Conservation (phyloP, 2,113 vertebrate species). For the Eptesicus fuscus region DNA sequence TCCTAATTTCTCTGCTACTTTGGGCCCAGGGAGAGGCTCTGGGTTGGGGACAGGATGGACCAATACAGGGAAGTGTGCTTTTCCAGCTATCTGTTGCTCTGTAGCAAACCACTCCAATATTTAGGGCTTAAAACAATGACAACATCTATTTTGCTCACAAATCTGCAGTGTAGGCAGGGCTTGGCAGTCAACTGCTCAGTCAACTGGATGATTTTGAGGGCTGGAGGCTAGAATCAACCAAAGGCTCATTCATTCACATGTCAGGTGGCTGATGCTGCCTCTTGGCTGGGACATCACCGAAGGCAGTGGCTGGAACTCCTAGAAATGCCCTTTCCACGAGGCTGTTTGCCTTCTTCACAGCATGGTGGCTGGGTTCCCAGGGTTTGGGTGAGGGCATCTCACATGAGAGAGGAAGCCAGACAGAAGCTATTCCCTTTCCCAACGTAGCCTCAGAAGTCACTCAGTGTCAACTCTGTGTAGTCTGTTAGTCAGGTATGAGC, state of each 20-base stretch:
- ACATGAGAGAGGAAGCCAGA: not conserved
- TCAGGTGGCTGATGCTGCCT: not conserved
- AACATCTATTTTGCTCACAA: not conserved
- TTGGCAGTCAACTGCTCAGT: not conserved
- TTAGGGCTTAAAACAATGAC: not conserved
- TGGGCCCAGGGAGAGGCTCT: not conserved
- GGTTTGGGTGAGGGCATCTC: not conserved
- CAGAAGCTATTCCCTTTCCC: not conserved
- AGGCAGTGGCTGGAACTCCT: not conserved
- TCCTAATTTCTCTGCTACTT: not conserved
- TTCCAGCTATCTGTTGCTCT: not conserved
- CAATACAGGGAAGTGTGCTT: not conserved
- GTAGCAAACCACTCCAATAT: not conserved
- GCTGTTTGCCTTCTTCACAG: not conserved
- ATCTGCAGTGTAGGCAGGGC: not conserved
- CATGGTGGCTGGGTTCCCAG: not conserved
- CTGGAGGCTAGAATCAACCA: not conserved
- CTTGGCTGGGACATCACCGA: not conserved
- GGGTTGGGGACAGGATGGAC: not conserved
- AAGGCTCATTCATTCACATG: not conserved
- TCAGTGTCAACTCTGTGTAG: not conserved
- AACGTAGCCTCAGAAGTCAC: not conserved
- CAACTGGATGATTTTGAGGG: not conserved
- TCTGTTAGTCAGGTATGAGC: not conserved
- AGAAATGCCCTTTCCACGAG: not conserved